phyloP scores from a whole-genome alignment of 2,888 invertebrate species.

The Ariolimax columbianus region DNA sequence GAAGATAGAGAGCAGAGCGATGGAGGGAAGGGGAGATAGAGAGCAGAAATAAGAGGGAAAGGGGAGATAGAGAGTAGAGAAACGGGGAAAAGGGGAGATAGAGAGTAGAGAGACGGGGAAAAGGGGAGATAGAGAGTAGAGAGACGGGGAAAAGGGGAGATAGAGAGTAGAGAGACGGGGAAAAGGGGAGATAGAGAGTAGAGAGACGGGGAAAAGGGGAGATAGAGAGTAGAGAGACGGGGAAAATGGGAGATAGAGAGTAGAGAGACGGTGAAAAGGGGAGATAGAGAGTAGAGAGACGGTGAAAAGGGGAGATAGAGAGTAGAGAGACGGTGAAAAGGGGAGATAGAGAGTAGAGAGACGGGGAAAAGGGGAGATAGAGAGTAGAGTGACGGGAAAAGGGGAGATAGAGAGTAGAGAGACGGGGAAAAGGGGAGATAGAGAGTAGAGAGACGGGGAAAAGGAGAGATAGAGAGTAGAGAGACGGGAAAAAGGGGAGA shows the following conservation, averaged over 20 bases:
- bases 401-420: background rate
- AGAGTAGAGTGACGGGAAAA: background rate
- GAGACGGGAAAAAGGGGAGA: background rate
- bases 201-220: background rate
- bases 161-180: background rate
- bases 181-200: background rate
- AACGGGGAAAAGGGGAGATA: background rate
- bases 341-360: background rate
- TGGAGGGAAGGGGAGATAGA: too few relatives aligned
- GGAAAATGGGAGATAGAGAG: background rate
- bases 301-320: background rate
- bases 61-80: too few relatives aligned
- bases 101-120: background rate
- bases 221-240: background rate
- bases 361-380: too few relatives aligned
- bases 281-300: background rate
- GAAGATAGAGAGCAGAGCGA: too few relatives aligned
- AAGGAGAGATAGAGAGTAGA: too few relatives aligned
- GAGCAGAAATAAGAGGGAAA: too few relatives aligned
- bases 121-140: background rate
- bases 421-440: background rate
- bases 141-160: background rate
- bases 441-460: background rate
- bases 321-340: background rate
- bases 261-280: background rate